Conservation (phyloP, 2,888 invertebrate genomes). For the Pristionchus fissidentatus region DNA sequence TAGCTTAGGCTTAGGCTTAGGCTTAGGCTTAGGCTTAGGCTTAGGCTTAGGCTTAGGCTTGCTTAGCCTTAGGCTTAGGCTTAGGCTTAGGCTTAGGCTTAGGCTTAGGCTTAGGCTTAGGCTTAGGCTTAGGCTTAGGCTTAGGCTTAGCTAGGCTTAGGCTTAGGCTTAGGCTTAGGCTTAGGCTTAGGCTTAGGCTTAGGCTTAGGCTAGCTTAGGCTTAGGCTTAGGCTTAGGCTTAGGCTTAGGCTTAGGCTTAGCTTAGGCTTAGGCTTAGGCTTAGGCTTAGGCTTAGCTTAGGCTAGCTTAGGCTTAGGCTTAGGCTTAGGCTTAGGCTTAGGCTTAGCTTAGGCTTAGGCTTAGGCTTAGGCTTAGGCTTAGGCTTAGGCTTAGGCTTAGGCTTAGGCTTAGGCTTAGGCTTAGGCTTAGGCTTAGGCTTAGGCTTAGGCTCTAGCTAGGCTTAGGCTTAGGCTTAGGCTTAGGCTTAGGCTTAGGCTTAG, state of each 20-base stretch:
- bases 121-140: conserved; percentile 14
- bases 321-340: conserved; percentile 51
- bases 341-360: conserved; percentile 51
- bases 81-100: conserved; percentile 14
- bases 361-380: conserved; percentile 51
- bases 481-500: conserved; percentile 42
- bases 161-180: conserved; percentile 14
- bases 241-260: conserved; percentile 51
- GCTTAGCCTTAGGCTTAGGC: conserved; percentile 10
- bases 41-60: conserved; percentile 14
- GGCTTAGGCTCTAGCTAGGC: conserved; percentile 50
- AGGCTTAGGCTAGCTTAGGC: conserved; percentile 29
- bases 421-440: conserved; percentile 52
- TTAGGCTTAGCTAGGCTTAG: conserved; percentile 11
- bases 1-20: conserved; percentile 39
- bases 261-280: conserved; percentile 47
- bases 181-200: background rate
- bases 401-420: conserved; percentile 51
- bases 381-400: conserved; percentile 51
- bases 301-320: conserved; percentile 47
- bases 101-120: conserved; percentile 13
- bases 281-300: conserved; percentile 49
- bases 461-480: conserved; percentile 51
- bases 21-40: conserved; percentile 14
- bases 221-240: conserved; percentile 51